Base-by-base conservation (phyloP, 1,140 invertebrate species). In the Bombus polaris region DNA sequence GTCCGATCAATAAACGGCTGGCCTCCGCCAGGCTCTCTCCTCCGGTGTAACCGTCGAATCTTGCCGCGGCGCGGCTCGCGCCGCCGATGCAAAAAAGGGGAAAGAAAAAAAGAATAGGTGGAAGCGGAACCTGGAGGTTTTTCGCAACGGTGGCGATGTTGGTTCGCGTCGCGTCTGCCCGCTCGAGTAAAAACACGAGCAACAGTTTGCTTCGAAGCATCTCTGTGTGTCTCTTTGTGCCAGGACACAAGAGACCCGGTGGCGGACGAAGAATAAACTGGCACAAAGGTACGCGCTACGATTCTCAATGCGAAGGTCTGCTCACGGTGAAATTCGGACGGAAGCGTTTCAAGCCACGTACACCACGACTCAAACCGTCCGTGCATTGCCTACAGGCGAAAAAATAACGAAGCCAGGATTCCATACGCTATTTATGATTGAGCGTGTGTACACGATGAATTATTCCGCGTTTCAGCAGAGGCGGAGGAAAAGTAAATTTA, bases 1-100 rank as follows among this genome's bases (percentile, higher is more conserved):
- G 85, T 85, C 85, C 90, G 90, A 91, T 91, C 88, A 89, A 91
- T 91, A 90, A 91, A 91, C 85, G 82, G 85, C 86, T 81, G 81
- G 78, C 87, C 82, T 88, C 84, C 70, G 71, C 70, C 68, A 81
- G 80, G 44, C 78, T 81, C 80, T 87, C 81, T 87, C 73, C 85
- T 79, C 73, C 42, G 35, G 37, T 87, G 76, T 76, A 89, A 73
- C 81, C 79, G 72, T 87, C 80, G 44, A 78, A 79, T 89, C 81
- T 89, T 87, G 88, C 37, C 79, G 65, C 62, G n/a, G 37, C 66
- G 65, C 83, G 83, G 8, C 8, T 66, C 81, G n/a, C 47, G 44
- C 42, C 44, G 42, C 44, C 82, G 66, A 87, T 78, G 81, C 84
- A 76, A 76, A 62, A 42, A 42, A 72, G 25, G 25, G 28, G 28